Percentiles rank a stretch among this genome's conserved stretches.
Evolutionary conservation across 2,797 vertebrate genomes (phyloP).

Genomic region (Pagetopsis macropterus): DNA sequence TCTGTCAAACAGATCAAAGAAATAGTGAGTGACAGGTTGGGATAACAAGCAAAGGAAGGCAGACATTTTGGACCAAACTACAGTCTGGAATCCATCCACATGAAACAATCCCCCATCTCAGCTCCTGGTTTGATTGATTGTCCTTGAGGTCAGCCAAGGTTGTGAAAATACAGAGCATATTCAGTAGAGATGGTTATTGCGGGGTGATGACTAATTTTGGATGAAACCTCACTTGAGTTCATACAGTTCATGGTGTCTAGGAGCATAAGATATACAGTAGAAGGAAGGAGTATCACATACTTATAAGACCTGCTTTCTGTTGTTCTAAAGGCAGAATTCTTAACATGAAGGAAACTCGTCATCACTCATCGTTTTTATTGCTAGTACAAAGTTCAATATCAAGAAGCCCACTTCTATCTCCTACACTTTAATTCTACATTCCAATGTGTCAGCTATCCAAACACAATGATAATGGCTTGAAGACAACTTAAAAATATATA

Average conservation of each 20-base stretch:
- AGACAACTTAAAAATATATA: constrained; percentile 43
- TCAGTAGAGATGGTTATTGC: constrained; percentile 54
- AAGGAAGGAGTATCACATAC: background rate
- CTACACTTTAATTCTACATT: constrained; percentile 39
- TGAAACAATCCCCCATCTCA: constrained; percentile 66
- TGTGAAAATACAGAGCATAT: constrained; percentile 65
- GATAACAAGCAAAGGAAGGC: constrained; percentile 60
- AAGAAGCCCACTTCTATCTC: constrained; percentile 44
- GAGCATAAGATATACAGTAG: constrained; percentile 23
- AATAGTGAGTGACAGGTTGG: constrained; percentile 64
- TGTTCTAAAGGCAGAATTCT: constrained; percentile 16
- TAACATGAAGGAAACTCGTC: constrained; percentile 15
- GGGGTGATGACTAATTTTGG: constrained; percentile 65
- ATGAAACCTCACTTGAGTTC: constrained; percentile 55
- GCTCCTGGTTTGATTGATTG: constrained; percentile 71
- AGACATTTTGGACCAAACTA: constrained; percentile 62
- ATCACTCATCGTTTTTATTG: constrained; percentile 5
- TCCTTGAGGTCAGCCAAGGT: constrained; percentile 60
- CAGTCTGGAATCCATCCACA: constrained; percentile 71
- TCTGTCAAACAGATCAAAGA: constrained; percentile 65
- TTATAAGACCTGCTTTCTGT: background rate
- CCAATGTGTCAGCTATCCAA: constrained; percentile 40
- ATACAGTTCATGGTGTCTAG: constrained; percentile 44
- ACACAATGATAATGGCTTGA: constrained; percentile 35
- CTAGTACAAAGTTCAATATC: constrained; percentile 26